A percentile compares a stretch with the other conserved stretches of the same genome.
Conservation (phyloP, 2,113 vertebrate species). For the rabbit (Oryctolagus cuniculus) region DNA sequence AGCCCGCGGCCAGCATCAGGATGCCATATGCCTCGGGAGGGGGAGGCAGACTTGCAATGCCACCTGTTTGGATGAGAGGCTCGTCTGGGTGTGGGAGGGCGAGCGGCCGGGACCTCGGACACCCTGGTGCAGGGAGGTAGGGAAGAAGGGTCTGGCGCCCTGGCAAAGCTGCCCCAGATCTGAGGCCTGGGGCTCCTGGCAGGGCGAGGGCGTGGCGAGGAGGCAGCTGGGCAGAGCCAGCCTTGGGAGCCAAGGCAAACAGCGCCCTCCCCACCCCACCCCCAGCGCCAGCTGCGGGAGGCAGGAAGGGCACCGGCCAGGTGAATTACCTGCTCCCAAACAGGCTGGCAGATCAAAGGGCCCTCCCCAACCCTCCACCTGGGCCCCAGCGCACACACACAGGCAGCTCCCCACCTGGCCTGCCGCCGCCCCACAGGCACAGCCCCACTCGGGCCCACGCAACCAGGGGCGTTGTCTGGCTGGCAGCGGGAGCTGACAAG, state of each 20-base stretch:
- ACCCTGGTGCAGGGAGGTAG: background rate
- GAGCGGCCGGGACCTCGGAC: background rate
- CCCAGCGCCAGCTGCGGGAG: constrained; percentile 69
- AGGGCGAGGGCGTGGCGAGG: constrained; percentile 61
- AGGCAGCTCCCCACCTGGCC: background rate
- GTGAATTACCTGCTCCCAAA: constrained; percentile 87
- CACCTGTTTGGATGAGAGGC: constrained; percentile 16
- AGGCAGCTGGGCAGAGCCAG: constrained; percentile 72
- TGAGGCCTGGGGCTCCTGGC: constrained; percentile 46
- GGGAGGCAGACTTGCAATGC: background rate
- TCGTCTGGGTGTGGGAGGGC: background rate
- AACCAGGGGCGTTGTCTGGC: constrained; percentile 75
- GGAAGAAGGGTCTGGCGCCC: background rate
- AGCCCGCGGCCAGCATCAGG: constrained; percentile 14
- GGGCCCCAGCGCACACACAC: background rate
- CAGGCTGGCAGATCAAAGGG: constrained; percentile 86
- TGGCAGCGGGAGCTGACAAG: constrained; percentile 38
- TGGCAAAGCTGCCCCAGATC: constrained; percentile 51
- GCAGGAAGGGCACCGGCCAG: constrained; percentile 80
- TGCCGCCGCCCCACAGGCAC: background rate
- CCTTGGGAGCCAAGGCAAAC: constrained; percentile 69
- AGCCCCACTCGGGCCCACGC: background rate
- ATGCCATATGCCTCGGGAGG: background rate
- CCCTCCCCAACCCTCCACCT: constrained; percentile 72
- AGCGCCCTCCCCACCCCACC: constrained; percentile 67